Evolutionary conservation across 2,888 invertebrate species (phyloP).

Genomic region (Operophtera brumata): DNA sequence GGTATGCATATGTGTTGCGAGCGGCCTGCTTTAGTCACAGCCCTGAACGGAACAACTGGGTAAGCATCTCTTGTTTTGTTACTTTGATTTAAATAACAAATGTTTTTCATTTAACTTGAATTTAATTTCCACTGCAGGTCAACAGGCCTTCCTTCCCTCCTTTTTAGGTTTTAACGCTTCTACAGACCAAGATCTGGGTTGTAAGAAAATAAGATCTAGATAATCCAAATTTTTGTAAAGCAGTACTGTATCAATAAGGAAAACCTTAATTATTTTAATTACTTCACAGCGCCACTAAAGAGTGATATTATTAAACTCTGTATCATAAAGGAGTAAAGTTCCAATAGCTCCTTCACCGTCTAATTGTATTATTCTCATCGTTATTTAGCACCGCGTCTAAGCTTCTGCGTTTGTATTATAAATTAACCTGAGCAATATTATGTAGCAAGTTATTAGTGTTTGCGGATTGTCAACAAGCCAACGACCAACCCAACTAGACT

Average conservation of each 20-base stretch:
- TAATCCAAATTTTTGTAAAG: too few relatives aligned
- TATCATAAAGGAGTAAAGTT: conserved; percentile 4
- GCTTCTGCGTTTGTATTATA: conserved; percentile 18
- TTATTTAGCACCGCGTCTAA: conserved; percentile 4
- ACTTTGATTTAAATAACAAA: conserved; percentile 8
- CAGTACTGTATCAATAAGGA: not conserved
- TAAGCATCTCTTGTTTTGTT: conserved; percentile 53
- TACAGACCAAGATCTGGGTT: too few relatives aligned
- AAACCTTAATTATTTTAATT: not conserved
- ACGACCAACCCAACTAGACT: not conserved
- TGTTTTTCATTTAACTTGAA: too few relatives aligned
- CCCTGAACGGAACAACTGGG: conserved; percentile 74
- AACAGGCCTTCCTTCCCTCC: not conserved
- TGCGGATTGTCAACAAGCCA: conserved; percentile 15
- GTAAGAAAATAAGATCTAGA: too few relatives aligned
- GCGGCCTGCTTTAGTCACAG: conserved; percentile 70
- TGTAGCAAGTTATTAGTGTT: conserved; percentile 9
- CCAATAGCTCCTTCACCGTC: conserved; percentile 2
- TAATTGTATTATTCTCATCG: conserved; percentile 11
- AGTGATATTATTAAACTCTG: not conserved
- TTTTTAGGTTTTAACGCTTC: too few relatives aligned
- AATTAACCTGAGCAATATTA: conserved; percentile 15
- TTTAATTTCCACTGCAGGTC: too few relatives aligned
- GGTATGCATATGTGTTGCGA: conserved; percentile 80
- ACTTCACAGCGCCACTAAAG: not conserved